These are phyloP conservation scores for Lasioglossum malachurum DNA, from an alignment of 2,888 invertebrate genomes.

Conservation along the genomic window DNA sequence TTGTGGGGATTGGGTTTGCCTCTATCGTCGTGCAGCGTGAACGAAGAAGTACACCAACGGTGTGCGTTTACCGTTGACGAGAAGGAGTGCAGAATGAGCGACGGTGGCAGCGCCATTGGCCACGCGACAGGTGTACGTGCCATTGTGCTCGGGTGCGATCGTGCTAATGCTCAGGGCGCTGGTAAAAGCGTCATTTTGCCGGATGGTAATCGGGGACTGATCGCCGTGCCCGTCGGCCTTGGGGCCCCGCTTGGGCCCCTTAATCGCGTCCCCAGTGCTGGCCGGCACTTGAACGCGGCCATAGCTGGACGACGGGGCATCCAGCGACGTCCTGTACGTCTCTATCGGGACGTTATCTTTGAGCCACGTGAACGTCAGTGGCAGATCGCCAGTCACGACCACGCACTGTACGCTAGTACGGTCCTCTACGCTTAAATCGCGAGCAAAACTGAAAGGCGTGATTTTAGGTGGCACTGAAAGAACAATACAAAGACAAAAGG, in stretches of 20 bases:
- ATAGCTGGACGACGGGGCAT: conserved; percentile 74
- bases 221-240: conserved; percentile 64
- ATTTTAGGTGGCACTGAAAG: conserved; percentile 88
- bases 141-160: conserved; percentile 87
- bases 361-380: conserved; percentile 88
- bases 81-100: conserved; percentile 87
- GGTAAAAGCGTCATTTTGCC: conserved; percentile 88
- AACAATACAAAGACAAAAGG: conserved; percentile 77
- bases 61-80: conserved; percentile 87
- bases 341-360: conserved; percentile 87
- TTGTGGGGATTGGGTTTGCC: background rate
- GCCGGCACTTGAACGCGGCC: conserved; percentile 66
- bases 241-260: conserved; percentile 70
- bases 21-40: conserved; percentile 45
- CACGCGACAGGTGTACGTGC: conserved; percentile 88
- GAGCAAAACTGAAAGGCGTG: conserved; percentile 89
- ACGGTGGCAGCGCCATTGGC: conserved; percentile 87
- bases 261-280: conserved; percentile 65
- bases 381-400: conserved; percentile 88
- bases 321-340: conserved; percentile 75
- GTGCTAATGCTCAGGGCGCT: conserved; percentile 87
- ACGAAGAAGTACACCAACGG: conserved; percentile 77
- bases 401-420: conserved; percentile 88
- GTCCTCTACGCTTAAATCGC: conserved; percentile 87
- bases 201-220: conserved; percentile 83